Conservation (phyloP, 1,140 invertebrate species). For the Nephotettix cincticeps region DNA sequence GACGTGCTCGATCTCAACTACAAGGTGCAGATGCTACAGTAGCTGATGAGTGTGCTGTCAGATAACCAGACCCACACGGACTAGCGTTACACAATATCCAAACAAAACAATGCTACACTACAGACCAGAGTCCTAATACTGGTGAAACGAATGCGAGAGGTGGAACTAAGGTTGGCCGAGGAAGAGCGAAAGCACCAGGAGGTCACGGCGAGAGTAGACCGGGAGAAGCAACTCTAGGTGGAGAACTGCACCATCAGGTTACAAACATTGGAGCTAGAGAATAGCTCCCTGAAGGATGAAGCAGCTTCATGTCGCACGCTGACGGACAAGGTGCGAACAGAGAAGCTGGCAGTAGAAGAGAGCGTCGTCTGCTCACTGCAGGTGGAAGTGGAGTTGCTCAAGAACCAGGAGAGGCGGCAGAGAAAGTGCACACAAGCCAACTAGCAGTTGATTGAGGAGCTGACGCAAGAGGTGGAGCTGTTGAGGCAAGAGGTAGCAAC, state of each 20-base stretch:
- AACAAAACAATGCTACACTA: no score
- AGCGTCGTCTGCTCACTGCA: constrained; percentile 52
- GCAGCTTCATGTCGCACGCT: constrained; percentile 54
- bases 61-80: no score
- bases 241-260: constrained; percentile 81
- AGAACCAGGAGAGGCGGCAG: constrained; percentile 59
- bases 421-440: constrained; percentile 54
- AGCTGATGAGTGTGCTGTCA: no score
- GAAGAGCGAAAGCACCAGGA: constrained; percentile 85
- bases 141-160: constrained; percentile 88
- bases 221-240: constrained; percentile 82
- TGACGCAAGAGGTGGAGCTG: constrained; percentile 64
- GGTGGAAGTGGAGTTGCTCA: constrained; percentile 54
- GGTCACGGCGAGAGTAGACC: constrained; percentile 72
- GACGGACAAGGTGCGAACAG: constrained; percentile 56
- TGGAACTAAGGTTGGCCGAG: constrained; percentile 79
- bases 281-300: constrained; percentile 74
- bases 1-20: no score
- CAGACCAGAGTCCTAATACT: constrained; percentile 85
- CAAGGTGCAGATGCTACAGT: no score
- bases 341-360: constrained; percentile 52
- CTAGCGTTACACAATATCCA: no score
- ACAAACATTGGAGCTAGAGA: constrained; percentile 75
- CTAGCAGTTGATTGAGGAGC: constrained; percentile 53
- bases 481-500: constrained; percentile 52